Base-by-base conservation (phyloP, 30 jellyfish, hydroid and myxozoan species). In the Chrysaora quinquecirrha region DNA sequence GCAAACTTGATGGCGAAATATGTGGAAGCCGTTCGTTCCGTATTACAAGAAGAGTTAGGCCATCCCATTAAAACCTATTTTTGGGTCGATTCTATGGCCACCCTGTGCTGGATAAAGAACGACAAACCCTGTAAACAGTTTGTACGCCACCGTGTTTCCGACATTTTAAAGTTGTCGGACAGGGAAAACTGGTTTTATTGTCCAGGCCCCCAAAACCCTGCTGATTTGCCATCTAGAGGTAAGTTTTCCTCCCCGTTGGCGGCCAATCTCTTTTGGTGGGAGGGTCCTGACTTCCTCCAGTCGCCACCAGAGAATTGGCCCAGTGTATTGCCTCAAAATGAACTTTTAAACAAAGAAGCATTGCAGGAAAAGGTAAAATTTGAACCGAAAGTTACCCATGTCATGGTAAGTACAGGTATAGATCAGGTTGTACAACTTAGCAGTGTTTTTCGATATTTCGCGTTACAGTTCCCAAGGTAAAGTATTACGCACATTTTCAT, bases 11-110 rank as follows among this genome's bases (percentile, higher is more conserved):
- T 83, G 58, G 77, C 92, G 29, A 83, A 31, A 47, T 64, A 83
- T 20, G 94, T 84, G 20, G 48, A 74, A 47, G 34, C 84, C 11
- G 16, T 76, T 54, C 61, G 69, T 18, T 11, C 75, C 18, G 28
- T 48, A 48, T 71, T 78, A 23, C 86, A 47, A 34, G 86, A 68
- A 11, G 77, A 70, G 73, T 38, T 73, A 9, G 72, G 56, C 58
- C 68, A 12, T 19, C 79, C 79, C 47, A 63, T 69, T 10, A 80
- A 66, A 30, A 63, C 74, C 14, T 81, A 32, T 56, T 90, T 63
- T 70, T 90, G 94, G 96, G 82, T 82, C 23, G 84, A 90, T 65
- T 90, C 96, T 0, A 52, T 73, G 65, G 93, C 92, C 28, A 84
- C 93, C 0, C 47, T 83, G 30, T 77, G 96, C 72, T 90, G 93